Evolutionary conservation across 2,797 vertebrate genomes (phyloP), one percentile per base, ranked within the genome.

Genomic region (Centroberyx gerrardi): DNA sequence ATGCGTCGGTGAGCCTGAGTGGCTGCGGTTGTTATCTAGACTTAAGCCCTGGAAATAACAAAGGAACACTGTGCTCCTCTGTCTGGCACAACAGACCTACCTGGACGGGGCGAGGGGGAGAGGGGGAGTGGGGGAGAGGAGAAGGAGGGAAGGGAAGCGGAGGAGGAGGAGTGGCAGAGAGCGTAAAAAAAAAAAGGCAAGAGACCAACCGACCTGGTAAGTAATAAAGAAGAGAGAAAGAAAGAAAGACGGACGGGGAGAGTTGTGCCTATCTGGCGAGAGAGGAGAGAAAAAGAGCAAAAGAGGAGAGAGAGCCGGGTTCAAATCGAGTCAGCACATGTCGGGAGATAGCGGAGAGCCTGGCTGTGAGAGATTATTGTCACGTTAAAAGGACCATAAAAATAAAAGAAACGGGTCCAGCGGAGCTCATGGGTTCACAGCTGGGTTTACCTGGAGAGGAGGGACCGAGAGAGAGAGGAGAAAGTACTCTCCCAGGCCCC

Each of bases 1-100:
- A 81, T 88, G 80, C 78, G 79, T 61, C 59, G 59, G 52, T 80
- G 75, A 86, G 83, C 60, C 77, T 74, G 82, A 91, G 85, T 75
- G 75, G 79, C 87, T 86, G 72, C 17, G 8, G 74, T 59, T 82
- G 66, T 90, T 88, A 88, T 90, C 81, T 81, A 8, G 78, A 80
- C 78, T 73, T 84, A 81, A 89, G 80, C 74, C 74, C 86, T 85
- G 87, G 81, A 89, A 90, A 88, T 80, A 88, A 91, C 89, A 87
- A 90, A 88, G 77, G 88, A 90, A 92, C 88, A 85, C 74, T 88
- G 86, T 90, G 90, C 80, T 92, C 88, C 77, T 87, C 82, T 54
- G 72, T 87, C 87, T 91, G 87, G 88, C 82, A 83, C 81, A 58
- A 48, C 55, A 78, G 71, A 80, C 83, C 80, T 88, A 92, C 87